Base-by-base conservation (phyloP, 2,888 invertebrate genomes). In the Agrotis segetum region DNA sequence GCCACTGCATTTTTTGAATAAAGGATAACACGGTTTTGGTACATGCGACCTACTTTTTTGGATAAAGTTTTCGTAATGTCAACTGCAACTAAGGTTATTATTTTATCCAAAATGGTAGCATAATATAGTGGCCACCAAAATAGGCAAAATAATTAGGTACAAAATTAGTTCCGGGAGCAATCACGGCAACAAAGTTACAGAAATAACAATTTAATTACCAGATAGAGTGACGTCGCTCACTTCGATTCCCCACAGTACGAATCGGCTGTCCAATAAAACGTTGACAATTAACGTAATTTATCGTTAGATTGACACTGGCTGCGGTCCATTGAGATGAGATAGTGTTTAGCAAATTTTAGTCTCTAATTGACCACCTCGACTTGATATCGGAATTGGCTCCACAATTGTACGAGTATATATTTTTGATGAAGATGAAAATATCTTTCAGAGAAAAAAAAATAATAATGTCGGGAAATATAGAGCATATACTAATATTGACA, bases 221-320 rank as follows among this genome's bases (percentile, higher is more conserved):
- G 65, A 56, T 67, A 46, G 68, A 71, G 71, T 71, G 85, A 85
- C 83, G 72, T 53, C 34, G 80, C 78, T 79, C 74, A 69, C 58
- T 83, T 83, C 64, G 74, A 79, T 79, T 87, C 87, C 85, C 86
- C 60, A 63, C 72, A 81, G 88, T 77, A 47, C 71, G 71, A 88
- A 85, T 90, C 89, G 87, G 84, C 88, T 92, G 90, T 89, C 92
- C 88, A 92, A 91, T 93, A 91, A 91, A 90, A 88, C 88, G 88
- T 85, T 90, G 89, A 89, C 91, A 90, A 90, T 90, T 87, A 90
- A 87, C 84, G 85, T 89, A 91, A 92, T 92, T 91, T 89, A 92
- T 90, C 84, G 91, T 71, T 80, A 84, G 89, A 92, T 88, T 87
- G 92, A 88, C 88, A 86, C 77, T 64, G 83, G 74, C 76, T 73